These are phyloP conservation scores for Meda fulgida DNA, from an alignment of 2,797 vertebrate genomes.

Conservation along the genomic window DNA sequence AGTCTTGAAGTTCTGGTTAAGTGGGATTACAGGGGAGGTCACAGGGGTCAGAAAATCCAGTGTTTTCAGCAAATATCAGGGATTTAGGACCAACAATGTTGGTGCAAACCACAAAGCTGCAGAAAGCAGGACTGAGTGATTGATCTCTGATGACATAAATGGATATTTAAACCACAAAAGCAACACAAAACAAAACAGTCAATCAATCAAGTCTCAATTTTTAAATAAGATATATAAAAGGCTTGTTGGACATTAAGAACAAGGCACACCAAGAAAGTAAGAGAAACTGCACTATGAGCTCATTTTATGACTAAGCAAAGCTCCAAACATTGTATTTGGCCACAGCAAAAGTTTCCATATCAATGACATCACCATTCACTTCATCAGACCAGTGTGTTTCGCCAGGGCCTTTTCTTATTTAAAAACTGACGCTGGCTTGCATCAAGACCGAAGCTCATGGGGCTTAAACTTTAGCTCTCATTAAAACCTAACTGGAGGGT, in stretches of 20 bases:
- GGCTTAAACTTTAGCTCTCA: slow-evolving; percentile 45
- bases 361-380: slow-evolving; percentile 1
- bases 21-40: not conserved
- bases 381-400: not conserved
- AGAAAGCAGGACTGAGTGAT: not conserved
- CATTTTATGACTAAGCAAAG: not conserved
- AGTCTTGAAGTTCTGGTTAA: slow-evolving; percentile 23
- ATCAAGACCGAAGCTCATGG: slow-evolving; percentile 10
- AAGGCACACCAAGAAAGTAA: slow-evolving; percentile 8
- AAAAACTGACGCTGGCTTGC: slow-evolving; percentile 24
- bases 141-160: not conserved
- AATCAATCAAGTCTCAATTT: not conserved
- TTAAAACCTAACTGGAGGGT: slow-evolving; percentile 41
- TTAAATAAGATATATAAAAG: slow-evolving; percentile 11
- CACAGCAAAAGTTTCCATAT: slow-evolving; percentile 20
- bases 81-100: slow-evolving; percentile 4
- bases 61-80: slow-evolving; percentile 2
- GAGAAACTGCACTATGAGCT: not conserved
- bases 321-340: not conserved
- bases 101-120: not conserved
- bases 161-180: no score
- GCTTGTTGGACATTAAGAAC: not conserved
- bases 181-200: not conserved
- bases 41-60: not conserved
- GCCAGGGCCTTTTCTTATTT: slow-evolving; percentile 24